These are phyloP conservation scores for Cottoperca gobio DNA, from an alignment of 2,797 vertebrate species.

Conservation along the genomic window DNA sequence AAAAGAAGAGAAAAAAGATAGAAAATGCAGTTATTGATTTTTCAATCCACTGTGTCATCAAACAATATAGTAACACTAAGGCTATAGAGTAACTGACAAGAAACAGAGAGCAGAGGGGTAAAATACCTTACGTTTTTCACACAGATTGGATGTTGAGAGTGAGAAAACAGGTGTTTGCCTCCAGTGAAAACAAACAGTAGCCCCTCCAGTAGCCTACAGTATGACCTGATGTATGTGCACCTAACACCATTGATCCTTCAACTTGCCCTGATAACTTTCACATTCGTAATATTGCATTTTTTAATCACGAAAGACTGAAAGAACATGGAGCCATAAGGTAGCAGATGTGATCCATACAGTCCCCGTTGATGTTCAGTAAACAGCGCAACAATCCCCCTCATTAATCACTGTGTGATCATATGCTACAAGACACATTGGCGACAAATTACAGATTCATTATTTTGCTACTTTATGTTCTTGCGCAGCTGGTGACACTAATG, in stretches of 20 bases:
- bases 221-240: background rate
- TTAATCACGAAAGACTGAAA: background rate
- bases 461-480: constrained; percentile 16
- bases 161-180: constrained; percentile 15
- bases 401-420: constrained; percentile 23
- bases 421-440: constrained; percentile 16
- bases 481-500: constrained; percentile 34
- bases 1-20: background rate
- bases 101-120: constrained; percentile 1
- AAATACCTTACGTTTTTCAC: background rate
- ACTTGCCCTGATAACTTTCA: background rate
- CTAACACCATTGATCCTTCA: background rate
- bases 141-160: background rate
- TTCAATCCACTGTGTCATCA: constrained; percentile 25
- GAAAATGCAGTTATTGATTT: constrained; percentile 39
- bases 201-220: background rate
- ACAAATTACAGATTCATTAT: constrained; percentile 39
- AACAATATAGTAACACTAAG: constrained; percentile 15
- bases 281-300: constrained; percentile 1
- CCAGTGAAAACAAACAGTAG: background rate
- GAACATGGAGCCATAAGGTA: constrained; percentile 15
- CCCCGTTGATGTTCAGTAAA: background rate
- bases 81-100: constrained; percentile 15
- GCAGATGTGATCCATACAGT: constrained; percentile 9
- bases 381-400: constrained; percentile 11